Conservation (phyloP, 2,888 invertebrate species). For the Oligia strigilis region DNA sequence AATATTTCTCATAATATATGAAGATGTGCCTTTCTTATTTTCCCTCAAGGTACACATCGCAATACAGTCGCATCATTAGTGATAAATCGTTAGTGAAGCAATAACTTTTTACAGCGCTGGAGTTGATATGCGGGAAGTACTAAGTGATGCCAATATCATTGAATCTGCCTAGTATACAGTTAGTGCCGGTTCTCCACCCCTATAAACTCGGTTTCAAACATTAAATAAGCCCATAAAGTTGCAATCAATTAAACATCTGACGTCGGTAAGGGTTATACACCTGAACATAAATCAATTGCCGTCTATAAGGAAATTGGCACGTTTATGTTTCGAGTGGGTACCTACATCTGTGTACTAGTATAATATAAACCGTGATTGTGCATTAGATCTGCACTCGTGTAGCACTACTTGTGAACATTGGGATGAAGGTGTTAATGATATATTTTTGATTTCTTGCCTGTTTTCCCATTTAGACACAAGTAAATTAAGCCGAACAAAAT, state of each 20-base stretch:
- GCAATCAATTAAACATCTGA: slow-evolving; percentile 73
- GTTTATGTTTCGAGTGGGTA: slow-evolving; percentile 66
- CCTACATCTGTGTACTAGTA: slow-evolving; percentile 24
- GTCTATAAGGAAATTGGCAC: slow-evolving; percentile 73
- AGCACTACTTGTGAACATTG: not conserved
- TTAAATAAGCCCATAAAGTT: slow-evolving; percentile 73
- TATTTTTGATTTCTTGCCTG: not conserved
- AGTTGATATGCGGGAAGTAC: slow-evolving; percentile 71
- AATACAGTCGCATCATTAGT: slow-evolving; percentile 64
- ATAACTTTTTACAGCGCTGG: slow-evolving; percentile 70
- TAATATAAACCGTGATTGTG: slow-evolving; percentile 37
- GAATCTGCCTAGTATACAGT: slow-evolving; percentile 65
- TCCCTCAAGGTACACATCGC: slow-evolving; percentile 34
- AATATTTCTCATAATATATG: slow-evolving; percentile 24
- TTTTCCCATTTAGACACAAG: not conserved
- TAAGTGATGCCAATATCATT: slow-evolving; percentile 67
- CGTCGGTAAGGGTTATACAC: slow-evolving; percentile 63
- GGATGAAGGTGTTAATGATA: not conserved
- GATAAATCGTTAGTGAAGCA: slow-evolving; percentile 72
- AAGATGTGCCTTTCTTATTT: slow-evolving; percentile 36
- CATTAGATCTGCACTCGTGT: slow-evolving; percentile 31
- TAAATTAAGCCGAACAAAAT: not conserved
- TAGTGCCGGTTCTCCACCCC: slow-evolving; percentile 63
- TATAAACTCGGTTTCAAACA: slow-evolving; percentile 67
- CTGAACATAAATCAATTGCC: slow-evolving; percentile 72